Percentiles rank a stretch among this genome's conserved stretches.
Conservation (phyloP, 2,113 vertebrate genomes). For the Hyperoodon ampullatus region DNA sequence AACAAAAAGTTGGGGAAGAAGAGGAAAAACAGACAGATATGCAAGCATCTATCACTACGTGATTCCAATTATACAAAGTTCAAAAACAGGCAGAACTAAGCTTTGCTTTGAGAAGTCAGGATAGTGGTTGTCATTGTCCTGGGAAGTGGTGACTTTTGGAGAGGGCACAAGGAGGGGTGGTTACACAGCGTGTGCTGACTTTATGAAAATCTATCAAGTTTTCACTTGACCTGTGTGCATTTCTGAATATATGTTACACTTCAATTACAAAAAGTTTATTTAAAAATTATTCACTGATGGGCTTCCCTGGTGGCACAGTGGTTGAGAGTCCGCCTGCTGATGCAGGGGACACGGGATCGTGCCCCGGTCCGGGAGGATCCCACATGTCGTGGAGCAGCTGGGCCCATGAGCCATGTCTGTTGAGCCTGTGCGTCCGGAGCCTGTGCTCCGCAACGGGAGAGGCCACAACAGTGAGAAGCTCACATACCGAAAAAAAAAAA, state of each 20-base stretch:
- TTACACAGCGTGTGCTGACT: background rate
- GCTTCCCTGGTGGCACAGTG: no score
- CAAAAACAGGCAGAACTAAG: background rate
- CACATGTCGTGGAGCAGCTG: no score
- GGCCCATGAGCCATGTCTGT: no score
- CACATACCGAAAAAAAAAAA: background rate
- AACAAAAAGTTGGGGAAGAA: background rate
- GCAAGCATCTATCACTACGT: background rate
- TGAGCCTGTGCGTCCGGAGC: no score
- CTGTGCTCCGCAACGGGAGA: no score
- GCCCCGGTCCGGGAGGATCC: no score
- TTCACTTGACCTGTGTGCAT: background rate
- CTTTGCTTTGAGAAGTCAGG: background rate
- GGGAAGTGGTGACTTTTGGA: background rate
- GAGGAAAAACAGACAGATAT: background rate
- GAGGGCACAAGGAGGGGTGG: no score
- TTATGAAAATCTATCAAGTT: background rate
- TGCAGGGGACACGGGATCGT: no score
- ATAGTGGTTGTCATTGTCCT: background rate
- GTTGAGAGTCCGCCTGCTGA: no score
- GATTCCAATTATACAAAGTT: background rate
- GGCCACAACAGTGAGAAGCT: no score
- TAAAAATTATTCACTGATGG: background rate
- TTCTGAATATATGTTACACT: background rate
- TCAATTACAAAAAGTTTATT: background rate